A percentile compares a stretch with the other conserved stretches of the same genome.
phyloP scores from a whole-genome alignment of 2,888 invertebrate species.

The Aphidoletes aphidimyza region DNA sequence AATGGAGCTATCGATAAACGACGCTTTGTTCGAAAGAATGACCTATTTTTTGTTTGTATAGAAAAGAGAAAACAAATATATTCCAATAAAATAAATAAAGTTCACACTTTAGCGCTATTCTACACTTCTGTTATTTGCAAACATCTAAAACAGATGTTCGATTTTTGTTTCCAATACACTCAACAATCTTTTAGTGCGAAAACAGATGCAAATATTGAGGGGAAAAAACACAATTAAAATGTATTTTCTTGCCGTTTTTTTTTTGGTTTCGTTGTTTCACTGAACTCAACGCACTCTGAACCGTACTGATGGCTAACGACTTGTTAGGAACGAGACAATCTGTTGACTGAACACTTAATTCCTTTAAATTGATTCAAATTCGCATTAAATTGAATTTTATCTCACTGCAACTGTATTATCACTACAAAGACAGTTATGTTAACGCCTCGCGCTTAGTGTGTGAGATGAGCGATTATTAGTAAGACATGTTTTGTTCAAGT shows the following conservation, averaged over 20 bases:
- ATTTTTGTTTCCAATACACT: neutral
- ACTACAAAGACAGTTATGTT: neutral
- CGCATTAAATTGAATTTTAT: conserved; percentile 45
- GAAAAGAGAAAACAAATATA: neutral
- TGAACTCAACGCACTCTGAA: neutral
- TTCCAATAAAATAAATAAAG: no score
- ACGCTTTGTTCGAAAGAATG: conserved; percentile 73
- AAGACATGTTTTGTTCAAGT: neutral
- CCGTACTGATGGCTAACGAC: neutral
- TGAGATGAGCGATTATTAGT: neutral
- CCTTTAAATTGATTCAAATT: conserved; percentile 51
- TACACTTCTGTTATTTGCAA: no score
- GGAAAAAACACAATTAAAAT: neutral
- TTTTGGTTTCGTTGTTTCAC: neutral
- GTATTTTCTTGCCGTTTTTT: neutral
- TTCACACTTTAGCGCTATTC: no score
- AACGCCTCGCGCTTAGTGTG: no score
- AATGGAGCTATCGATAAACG: conserved; percentile 74
- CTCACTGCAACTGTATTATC: conserved; percentile 17
- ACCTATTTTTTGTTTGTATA: conserved; percentile 67
- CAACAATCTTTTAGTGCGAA: neutral
- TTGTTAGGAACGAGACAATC: conserved; percentile 37
- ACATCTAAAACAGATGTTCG: no score
- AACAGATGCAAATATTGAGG: neutral
- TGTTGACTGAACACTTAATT: conserved; percentile 19